Percentiles rank a stretch among this genome's conserved stretches.
Evolutionary conservation across 2,113 vertebrate species (phyloP).

Genomic region (Anser cygnoides): DNA sequence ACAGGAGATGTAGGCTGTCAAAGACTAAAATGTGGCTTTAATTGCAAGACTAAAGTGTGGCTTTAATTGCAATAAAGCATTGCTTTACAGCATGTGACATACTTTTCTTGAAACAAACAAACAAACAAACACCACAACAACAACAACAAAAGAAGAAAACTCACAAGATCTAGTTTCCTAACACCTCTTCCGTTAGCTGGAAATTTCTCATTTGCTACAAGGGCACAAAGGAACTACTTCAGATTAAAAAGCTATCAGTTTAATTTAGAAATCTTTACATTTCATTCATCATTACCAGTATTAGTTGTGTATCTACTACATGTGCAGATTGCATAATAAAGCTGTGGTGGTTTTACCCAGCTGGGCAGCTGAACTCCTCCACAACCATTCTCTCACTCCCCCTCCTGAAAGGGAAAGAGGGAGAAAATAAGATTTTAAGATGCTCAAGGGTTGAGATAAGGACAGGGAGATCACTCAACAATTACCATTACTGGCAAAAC

Average conservation of each 20-base stretch:
- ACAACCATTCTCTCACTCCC: no score
- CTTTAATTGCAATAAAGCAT: neutral
- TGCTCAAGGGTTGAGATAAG: no score
- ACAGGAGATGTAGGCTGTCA: neutral
- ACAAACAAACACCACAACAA: neutral
- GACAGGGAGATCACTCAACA: no score
- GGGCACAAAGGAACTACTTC: neutral
- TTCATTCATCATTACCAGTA: neutral
- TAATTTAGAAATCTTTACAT: neutral
- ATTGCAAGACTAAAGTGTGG: neutral
- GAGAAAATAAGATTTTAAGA: no score
- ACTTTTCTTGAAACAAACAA: neutral
- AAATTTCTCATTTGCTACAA: neutral
- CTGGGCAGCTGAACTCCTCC: no score
- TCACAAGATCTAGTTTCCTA: neutral
- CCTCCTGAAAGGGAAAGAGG: no score
- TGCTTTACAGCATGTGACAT: neutral
- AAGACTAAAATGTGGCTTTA: neutral
- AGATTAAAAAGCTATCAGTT: neutral
- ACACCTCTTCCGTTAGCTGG: neutral
- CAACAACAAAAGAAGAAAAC: neutral
- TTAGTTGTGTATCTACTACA: neutral
- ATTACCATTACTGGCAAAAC: no score
- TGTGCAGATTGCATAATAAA: neutral
- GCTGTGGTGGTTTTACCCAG: no score